These are phyloP conservation scores for Hybognathus amarus DNA, from an alignment of 2,797 vertebrate species.

Conservation along the genomic window DNA sequence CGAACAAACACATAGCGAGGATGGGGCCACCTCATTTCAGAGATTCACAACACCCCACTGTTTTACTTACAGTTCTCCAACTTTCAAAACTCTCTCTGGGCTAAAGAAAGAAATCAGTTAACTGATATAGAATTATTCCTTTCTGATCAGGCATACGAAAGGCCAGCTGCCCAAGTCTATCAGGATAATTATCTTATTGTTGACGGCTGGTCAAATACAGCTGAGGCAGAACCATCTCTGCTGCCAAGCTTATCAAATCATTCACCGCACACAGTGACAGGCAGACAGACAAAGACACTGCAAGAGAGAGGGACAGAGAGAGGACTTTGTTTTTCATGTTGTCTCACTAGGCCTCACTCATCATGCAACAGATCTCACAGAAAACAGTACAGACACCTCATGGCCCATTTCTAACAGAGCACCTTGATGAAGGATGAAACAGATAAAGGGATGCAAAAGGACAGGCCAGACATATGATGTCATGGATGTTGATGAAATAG, in stretches of 20 bases:
- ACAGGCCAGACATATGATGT: neutral
- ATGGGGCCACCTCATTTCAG: neutral
- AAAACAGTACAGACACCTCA: conserved; percentile 40
- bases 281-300: conserved; percentile 18
- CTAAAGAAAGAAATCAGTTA: neutral
- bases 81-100: neutral
- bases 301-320: conserved; percentile 22
- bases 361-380: conserved; percentile 21
- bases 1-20: neutral
- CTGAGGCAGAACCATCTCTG: conserved; percentile 36
- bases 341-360: conserved; percentile 34
- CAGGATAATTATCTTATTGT: conserved; percentile 45
- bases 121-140: conserved; percentile 3
- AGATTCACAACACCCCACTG: neutral
- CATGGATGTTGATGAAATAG: conserved; percentile 22
- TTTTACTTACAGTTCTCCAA: neutral
- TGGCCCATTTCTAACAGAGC: conserved; percentile 31
- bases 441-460: conserved; percentile 37
- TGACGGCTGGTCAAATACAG: conserved; percentile 46
- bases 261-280: conserved; percentile 18
- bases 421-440: conserved; percentile 46
- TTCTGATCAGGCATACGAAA: conserved; percentile 37
- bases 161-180: conserved; percentile 30
- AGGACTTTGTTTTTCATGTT: conserved; percentile 39
- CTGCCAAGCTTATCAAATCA: conserved; percentile 40